Evolutionary conservation across 2,113 vertebrate genomes (phyloP).

Genomic region (Seriola aureovittata): DNA sequence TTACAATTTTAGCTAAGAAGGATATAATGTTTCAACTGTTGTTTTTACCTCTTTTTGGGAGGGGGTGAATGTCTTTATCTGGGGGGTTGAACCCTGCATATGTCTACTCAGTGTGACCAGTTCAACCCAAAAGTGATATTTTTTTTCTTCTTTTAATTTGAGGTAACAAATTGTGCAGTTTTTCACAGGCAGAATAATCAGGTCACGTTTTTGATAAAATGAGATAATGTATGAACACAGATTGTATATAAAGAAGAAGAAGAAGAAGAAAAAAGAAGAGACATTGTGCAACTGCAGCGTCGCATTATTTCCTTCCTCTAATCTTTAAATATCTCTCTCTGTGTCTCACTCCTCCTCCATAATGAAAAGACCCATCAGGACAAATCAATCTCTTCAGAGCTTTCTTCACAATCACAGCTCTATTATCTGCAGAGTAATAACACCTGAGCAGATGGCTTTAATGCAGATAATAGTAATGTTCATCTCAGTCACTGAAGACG

Average conservation of each 20-base stretch:
- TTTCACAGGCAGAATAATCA: neutral
- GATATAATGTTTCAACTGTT: too few relatives aligned
- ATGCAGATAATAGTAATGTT: slow-evolving; percentile 24
- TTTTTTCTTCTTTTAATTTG: too few relatives aligned
- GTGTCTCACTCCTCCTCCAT: neutral
- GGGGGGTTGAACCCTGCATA: too few relatives aligned
- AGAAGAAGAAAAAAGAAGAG: too few relatives aligned
- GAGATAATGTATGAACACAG: neutral
- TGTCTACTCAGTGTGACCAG: too few relatives aligned
- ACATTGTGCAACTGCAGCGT: neutral
- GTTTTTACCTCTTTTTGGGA: too few relatives aligned
- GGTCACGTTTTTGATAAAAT: neutral
- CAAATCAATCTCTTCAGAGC: slow-evolving; percentile 15
- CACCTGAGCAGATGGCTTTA: slow-evolving; percentile 1
- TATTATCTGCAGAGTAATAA: neutral
- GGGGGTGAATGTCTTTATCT: too few relatives aligned
- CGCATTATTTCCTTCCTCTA: neutral
- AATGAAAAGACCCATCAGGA: slow-evolving; percentile 24
- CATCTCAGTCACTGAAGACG: slow-evolving; percentile 1
- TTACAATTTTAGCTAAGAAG: too few relatives aligned
- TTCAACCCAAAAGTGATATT: too few relatives aligned
- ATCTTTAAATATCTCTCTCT: neutral
- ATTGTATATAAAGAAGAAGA: too few relatives aligned
- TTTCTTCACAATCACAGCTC: slow-evolving; percentile 31
- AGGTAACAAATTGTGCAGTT: too few relatives aligned